Evolutionary conservation across 2,113 vertebrate species (phyloP), one percentile per base, ranked within the genome.

Genomic region (Cochlearius cochlearius): DNA sequence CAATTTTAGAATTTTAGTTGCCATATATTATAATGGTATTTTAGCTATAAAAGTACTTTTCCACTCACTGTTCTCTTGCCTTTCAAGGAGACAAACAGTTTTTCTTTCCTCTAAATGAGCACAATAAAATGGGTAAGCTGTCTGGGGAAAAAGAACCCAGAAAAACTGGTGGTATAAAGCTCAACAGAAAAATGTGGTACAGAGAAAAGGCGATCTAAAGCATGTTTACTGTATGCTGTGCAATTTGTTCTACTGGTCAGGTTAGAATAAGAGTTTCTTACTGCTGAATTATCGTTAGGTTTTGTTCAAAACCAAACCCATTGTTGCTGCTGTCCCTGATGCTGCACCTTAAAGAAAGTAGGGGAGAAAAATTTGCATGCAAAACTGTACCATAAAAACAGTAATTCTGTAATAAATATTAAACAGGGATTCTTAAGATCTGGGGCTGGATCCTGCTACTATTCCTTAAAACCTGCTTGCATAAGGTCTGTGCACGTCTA

Each of bases 11-110:
- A 97, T 96, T 97, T 94, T 96, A 96, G 90, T 94, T 96, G 94
- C 87, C 52, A 82, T 93, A 90, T 94, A 97, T 89, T 93, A 96
- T 95, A 97, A 97, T 92, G 73, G 91, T 91, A 96, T 93, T 96
- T 97, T 86, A 95, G 96, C 94, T 92, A 64, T 76, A 92, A 97
- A 94, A 97, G 95, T 92, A 96, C 92, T 95, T 97, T 97, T 96
- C 96, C 53, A 94, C 94, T 94, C 81, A 95, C 94, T 83, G 69
- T 90, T 95, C 32, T 22, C 73, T 88, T 98, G 81, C 91, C 72
- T 97, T 97, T 95, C 94, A 95, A 95, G 83, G 81, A 97, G 80
- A 95, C 93, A 97, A 98, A 97, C 94, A 94, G 91, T 95, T 98
- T 97, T 96, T 96, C 95, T 98, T 95, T 92, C 87, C 93, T 89